phyloP scores from a whole-genome alignment of 2,888 invertebrate genomes.

The Lasioglossum pauxillum region DNA sequence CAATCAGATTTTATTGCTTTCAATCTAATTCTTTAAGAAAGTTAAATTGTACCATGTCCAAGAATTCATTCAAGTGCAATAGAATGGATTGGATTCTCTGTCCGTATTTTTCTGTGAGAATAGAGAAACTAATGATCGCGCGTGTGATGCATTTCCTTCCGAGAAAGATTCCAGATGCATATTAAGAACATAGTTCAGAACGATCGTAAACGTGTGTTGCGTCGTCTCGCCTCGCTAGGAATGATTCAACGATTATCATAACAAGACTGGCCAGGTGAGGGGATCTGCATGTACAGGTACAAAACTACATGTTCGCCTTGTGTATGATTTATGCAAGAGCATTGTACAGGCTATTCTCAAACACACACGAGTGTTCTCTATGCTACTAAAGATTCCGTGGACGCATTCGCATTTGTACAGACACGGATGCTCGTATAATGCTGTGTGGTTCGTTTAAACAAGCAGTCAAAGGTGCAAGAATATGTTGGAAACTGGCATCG shows the following conservation, averaged over 20 bases:
- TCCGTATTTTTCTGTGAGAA: neutral
- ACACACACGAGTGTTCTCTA: constrained; percentile 36
- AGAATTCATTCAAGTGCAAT: neutral
- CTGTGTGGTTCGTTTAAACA: constrained; percentile 38
- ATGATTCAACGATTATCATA: constrained; percentile 5
- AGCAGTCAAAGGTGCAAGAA: constrained; percentile 38
- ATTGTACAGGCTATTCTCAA: constrained; percentile 46
- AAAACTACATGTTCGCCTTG: constrained; percentile 38
- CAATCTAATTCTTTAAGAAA: neutral
- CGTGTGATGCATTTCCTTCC: neutral
- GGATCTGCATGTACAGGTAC: constrained; percentile 36
- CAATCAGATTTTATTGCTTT: neutral
- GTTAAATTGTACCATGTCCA: neutral
- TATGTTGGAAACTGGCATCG: constrained; percentile 25
- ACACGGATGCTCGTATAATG: constrained; percentile 52
- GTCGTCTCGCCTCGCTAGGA: constrained; percentile 13
- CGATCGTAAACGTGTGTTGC: neutral
- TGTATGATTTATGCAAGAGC: constrained; percentile 46
- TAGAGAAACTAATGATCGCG: neutral
- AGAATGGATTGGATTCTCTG: neutral
- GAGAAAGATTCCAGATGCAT: neutral
- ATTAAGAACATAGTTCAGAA: neutral
- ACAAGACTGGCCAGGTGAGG: constrained; percentile 13
- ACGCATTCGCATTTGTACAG: constrained; percentile 52
- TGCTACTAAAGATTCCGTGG: constrained; percentile 28